These are phyloP conservation scores for Gandaritis pyraliata DNA, from an alignment of 2,888 invertebrate species.

Conservation along the genomic window DNA sequence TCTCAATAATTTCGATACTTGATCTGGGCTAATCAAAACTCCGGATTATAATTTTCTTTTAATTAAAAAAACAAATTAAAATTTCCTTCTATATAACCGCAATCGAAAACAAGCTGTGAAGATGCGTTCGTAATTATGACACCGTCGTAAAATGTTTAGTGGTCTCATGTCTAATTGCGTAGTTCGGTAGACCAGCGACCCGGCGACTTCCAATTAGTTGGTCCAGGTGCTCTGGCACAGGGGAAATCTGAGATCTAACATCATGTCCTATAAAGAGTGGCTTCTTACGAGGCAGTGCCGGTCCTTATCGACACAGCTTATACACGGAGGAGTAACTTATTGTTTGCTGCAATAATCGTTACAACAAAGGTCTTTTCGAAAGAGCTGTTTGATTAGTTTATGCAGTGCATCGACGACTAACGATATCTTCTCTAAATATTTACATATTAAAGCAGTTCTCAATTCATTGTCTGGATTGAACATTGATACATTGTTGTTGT, in stretches of 20 bases:
- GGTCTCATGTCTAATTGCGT: constrained; percentile 46
- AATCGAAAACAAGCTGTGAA: constrained; percentile 37
- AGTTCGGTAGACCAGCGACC: constrained; percentile 42
- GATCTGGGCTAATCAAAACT: constrained; percentile 38
- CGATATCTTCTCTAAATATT: no score
- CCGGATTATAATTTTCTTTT: constrained; percentile 43
- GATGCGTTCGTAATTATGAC: constrained; percentile 42
- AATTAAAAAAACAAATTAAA: constrained; percentile 46
- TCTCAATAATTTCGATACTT: constrained; percentile 33
- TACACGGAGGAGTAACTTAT: no score
- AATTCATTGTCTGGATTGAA: no score
- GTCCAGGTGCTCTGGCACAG: constrained; percentile 11
- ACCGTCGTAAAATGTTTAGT: constrained; percentile 40
- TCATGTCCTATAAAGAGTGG: not conserved
- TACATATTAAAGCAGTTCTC: no score
- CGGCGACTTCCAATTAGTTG: constrained; percentile 55
- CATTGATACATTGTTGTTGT: no score
- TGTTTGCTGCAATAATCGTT: no score
- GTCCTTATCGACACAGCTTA: no score
- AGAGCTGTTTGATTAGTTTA: no score
- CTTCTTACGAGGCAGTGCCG: not conserved
- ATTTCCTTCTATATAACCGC: constrained; percentile 40
- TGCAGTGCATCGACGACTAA: no score
- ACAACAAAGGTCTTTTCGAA: no score
- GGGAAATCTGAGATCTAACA: constrained; percentile 4